Percentiles rank a stretch among this genome's conserved stretches.
phyloP scores from a whole-genome alignment of 1,140 invertebrate genomes.

The Drosophila ercepeae region DNA sequence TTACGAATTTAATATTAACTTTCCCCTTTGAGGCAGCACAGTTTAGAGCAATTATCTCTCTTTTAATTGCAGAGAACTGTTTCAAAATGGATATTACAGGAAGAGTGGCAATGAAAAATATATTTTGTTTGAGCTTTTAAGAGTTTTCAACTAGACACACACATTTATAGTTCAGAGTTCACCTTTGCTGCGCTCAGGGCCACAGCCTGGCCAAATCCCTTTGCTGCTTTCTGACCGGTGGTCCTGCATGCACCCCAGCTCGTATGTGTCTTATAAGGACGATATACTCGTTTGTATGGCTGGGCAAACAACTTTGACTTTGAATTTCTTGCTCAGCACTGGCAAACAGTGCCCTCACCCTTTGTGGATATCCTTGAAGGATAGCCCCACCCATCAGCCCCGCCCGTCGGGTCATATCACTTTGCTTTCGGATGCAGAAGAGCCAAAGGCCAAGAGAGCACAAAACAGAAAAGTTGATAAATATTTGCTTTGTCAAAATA shows the following conservation, averaged over 20 bases:
- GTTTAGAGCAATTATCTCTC: neutral
- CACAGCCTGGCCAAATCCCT: constrained; percentile 4
- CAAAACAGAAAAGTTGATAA: constrained; percentile 70
- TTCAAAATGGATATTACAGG: neutral
- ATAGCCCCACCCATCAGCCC: neutral
- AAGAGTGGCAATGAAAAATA: constrained; percentile 25
- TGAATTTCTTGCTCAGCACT: constrained; percentile 57
- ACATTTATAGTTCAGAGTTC: neutral
- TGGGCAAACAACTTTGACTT: constrained; percentile 68
- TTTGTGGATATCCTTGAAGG: neutral
- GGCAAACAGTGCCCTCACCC: constrained; percentile 6
- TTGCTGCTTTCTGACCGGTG: neutral
- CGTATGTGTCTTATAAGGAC: neutral
- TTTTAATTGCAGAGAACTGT: neutral
- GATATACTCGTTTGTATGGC: neutral
- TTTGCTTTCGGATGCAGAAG: constrained; percentile 39
- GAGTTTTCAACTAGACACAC: constrained; percentile 5
- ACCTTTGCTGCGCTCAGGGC: constrained; percentile 9
- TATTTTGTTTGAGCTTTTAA: constrained; percentile 4
- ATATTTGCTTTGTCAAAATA: constrained; percentile 76
- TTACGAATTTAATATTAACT: constrained; percentile 2
- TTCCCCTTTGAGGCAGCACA: neutral
- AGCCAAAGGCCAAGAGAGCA: constrained; percentile 64
- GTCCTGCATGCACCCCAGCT: too few relatives aligned
- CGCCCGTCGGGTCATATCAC: constrained; percentile 12